phyloP scores from a whole-genome alignment of 1,140 invertebrate species.

The Brachystomella parvula region DNA sequence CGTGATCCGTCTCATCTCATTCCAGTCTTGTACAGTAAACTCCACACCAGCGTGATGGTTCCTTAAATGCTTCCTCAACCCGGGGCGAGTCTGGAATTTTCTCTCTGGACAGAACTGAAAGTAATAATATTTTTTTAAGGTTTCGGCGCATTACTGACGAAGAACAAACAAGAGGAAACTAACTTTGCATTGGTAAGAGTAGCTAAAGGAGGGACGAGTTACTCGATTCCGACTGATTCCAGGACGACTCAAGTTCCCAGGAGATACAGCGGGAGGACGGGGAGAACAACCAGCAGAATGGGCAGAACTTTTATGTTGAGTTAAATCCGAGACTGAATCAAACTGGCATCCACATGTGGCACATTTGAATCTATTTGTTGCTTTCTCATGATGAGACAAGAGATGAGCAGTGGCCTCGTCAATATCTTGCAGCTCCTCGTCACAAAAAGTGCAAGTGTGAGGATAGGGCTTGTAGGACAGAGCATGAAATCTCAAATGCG shows the following conservation, averaged over 20 bases:
- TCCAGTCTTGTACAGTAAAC: background rate
- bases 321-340: background rate
- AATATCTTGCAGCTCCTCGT: background rate
- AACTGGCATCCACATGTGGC: background rate
- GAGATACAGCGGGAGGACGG: background rate
- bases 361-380: background rate
- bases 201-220: background rate
- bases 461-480: background rate
- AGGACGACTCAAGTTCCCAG: background rate
- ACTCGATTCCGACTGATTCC: background rate
- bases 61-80: background rate
- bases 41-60: slow-evolving; percentile 1
- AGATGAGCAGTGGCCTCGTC: background rate
- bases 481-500: background rate
- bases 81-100: background rate
- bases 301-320: slow-evolving; percentile 7
- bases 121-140: no score
- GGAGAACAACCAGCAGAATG: background rate
- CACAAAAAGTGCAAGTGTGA: background rate
- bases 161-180: no score
- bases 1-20: background rate
- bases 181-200: background rate
- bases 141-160: no score
- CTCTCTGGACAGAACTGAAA: background rate
- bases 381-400: background rate